These are phyloP conservation scores for Ia io DNA, from an alignment of 2,113 vertebrate species.

Conservation along the genomic window DNA sequence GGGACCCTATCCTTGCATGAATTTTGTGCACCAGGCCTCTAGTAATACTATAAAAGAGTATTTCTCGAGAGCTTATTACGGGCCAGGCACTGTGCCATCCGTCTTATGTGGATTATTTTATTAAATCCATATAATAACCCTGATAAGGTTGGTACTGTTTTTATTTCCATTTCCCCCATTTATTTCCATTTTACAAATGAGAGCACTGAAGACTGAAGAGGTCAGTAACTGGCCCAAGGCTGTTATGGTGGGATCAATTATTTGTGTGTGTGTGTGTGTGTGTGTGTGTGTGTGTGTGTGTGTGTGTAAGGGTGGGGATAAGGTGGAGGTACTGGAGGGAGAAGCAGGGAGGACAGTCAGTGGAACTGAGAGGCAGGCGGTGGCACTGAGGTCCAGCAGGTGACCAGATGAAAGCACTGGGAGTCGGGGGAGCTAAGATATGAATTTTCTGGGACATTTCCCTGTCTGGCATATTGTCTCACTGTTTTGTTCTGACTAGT, in stretches of 20 bases:
- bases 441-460: neutral
- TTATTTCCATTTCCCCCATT: constrained; percentile 19
- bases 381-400: neutral
- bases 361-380: neutral
- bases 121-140: neutral
- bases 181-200: constrained; percentile 28
- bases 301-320: too few relatives aligned
- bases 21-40: too few relatives aligned
- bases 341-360: rapidly evolving
- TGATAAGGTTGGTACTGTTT: neutral
- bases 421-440: neutral
- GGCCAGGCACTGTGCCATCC: neutral
- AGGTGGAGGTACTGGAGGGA: neutral
- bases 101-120: neutral
- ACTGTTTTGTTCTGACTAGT: neutral
- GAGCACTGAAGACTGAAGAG: neutral
- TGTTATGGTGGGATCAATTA: neutral
- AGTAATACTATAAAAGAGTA: neutral
- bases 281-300: neutral
- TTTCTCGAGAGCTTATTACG: neutral
- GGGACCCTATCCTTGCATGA: too few relatives aligned
- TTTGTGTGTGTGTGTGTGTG: too few relatives aligned
- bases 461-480: neutral
- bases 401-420: neutral
- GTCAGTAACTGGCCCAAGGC: neutral